A percentile compares a stretch with the other conserved stretches of the same genome.
phyloP scores from a whole-genome alignment of 2,113 vertebrate genomes.

The Sigmodon hispidus region DNA sequence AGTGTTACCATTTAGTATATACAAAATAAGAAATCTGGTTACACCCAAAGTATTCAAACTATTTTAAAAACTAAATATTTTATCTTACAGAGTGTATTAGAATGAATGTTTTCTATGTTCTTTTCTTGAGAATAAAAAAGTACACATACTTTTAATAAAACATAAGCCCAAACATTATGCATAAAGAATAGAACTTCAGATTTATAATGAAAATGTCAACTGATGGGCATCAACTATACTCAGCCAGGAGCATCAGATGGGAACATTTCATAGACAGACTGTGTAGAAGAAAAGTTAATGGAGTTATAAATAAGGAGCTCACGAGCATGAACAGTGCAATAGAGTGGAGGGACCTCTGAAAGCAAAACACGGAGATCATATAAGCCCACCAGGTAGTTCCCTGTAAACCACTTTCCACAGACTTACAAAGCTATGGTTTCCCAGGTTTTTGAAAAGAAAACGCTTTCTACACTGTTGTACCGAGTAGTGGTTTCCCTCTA shows the following conservation, averaged over 20 bases:
- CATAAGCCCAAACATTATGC: neutral
- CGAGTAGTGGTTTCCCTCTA: slow-evolving; percentile 43
- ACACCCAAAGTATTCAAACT: slow-evolving; percentile 2
- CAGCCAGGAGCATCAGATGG: slow-evolving; percentile 49
- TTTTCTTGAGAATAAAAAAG: slow-evolving; percentile 66
- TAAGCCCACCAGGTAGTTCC: neutral
- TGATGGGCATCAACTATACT: neutral
- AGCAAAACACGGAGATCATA: slow-evolving; percentile 47
- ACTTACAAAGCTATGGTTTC: slow-evolving; percentile 62
- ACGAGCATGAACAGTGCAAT: neutral
- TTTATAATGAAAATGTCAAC: slow-evolving; percentile 65
- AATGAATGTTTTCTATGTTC: neutral
- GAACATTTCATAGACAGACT: slow-evolving; percentile 12
- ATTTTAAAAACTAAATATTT: slow-evolving; percentile 54
- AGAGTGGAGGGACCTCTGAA: neutral
- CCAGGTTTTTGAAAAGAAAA: slow-evolving; percentile 63
- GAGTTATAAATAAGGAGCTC: neutral
- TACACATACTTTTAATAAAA: neutral
- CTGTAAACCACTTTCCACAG: slow-evolving; percentile 37
- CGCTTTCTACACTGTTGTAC: slow-evolving; percentile 34
- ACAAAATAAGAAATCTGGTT: slow-evolving; percentile 34
- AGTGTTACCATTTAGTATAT: slow-evolving; percentile 43
- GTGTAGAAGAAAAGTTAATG: too few relatives aligned
- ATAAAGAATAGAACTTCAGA: slow-evolving; percentile 39
- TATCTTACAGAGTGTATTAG: neutral